Percentiles rank a stretch among this genome's conserved stretches.
Conservation (phyloP, 2,888 invertebrate genomes). For the Catocala sponsa region DNA sequence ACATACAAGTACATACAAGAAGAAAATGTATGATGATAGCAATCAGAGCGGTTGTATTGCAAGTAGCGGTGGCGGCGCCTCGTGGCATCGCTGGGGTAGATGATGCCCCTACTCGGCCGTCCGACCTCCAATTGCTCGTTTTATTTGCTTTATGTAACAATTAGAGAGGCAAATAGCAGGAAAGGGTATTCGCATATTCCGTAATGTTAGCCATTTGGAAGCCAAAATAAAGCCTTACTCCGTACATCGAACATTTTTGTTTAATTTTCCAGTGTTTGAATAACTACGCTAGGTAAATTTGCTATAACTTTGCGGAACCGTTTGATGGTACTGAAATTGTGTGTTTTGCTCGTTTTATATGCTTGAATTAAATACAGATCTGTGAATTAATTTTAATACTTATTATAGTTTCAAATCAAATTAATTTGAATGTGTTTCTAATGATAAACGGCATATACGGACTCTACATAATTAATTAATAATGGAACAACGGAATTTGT, state of each 20-base stretch:
- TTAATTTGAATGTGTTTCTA: neutral
- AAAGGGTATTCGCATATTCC: constrained; percentile 65
- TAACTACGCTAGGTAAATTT: constrained; percentile 13
- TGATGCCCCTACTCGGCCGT: constrained; percentile 49
- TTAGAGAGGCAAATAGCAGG: constrained; percentile 71
- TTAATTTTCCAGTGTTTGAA: constrained; percentile 50
- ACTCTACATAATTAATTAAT: neutral
- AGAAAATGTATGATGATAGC: constrained; percentile 8
- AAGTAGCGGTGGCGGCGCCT: neutral
- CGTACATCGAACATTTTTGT: constrained; percentile 57
- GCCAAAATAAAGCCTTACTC: constrained; percentile 69
- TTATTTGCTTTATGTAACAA: constrained; percentile 80
- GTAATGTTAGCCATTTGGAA: constrained; percentile 69
- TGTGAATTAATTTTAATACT: too few species aligned
- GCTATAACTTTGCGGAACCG: neutral
- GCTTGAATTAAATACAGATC: neutral
- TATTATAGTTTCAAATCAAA: neutral
- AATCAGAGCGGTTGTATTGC: neutral
- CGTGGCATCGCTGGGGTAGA: constrained; percentile 1
- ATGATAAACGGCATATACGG: neutral
- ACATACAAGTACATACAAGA: too few species aligned
- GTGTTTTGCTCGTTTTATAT: neutral
- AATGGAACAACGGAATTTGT: neutral
- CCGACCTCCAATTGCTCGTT: constrained; percentile 66
- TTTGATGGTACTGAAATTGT: neutral